Conservation (phyloP, 1,140 invertebrate genomes). For the Dolichoris vasculosae region DNA sequence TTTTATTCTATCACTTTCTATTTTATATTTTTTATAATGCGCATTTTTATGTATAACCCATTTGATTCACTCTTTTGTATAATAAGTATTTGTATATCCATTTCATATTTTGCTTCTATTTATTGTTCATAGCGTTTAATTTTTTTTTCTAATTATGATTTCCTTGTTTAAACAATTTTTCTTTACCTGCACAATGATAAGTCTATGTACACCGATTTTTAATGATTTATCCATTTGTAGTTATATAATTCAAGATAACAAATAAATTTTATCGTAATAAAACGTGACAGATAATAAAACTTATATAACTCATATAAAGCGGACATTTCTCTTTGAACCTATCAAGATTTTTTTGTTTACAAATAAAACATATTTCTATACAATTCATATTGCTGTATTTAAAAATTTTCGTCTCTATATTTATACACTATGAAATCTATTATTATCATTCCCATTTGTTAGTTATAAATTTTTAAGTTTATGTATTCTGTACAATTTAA, state of each 20-base stretch:
- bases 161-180: not conserved
- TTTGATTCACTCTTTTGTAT: not conserved
- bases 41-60: not conserved
- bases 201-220: not conserved
- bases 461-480: not conserved
- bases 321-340: not conserved
- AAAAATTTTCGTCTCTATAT: not conserved
- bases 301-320: not conserved
- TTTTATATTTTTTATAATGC: not conserved
- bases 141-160: slow-evolving; percentile 16
- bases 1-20: not conserved
- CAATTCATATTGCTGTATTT: not conserved
- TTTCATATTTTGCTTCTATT: slow-evolving; percentile 29
- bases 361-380: not conserved
- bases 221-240: slow-evolving; percentile 7
- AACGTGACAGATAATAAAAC: not conserved
- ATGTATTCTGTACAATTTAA: not conserved
- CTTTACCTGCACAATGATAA: not conserved
- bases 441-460: not conserved
- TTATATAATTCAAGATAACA: slow-evolving; percentile 53
- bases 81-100: not conserved
- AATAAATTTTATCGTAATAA: slow-evolving; percentile 63
- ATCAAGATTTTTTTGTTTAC: not conserved
- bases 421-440: not conserved
- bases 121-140: not conserved